phyloP scores from a whole-genome alignment of 2,888 invertebrate genomes.

The Steinernema scapterisci region DNA sequence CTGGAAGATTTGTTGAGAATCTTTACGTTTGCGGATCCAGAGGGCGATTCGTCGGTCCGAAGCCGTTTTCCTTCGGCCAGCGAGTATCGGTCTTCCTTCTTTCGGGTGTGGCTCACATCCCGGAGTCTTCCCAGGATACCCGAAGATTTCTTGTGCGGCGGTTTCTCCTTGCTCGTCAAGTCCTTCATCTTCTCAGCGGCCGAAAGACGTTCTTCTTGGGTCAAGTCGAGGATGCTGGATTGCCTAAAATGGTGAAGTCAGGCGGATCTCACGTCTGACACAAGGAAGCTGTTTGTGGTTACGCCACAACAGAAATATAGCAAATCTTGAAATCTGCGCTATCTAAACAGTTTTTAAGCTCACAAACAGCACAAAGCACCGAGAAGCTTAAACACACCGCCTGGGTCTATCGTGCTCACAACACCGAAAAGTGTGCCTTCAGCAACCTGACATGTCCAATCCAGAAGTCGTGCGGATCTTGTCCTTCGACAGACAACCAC shows the following conservation, averaged over 20 bases:
- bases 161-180: slow-evolving; percentile 43
- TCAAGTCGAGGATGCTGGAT: slow-evolving; percentile 55
- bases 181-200: slow-evolving; percentile 61
- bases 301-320: slow-evolving; percentile 7
- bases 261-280: background rate
- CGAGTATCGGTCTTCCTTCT: slow-evolving; percentile 42
- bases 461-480: slow-evolving; percentile 53
- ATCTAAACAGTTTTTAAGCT: background rate
- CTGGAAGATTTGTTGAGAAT: slow-evolving; percentile 34
- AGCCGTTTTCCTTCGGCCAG: slow-evolving; percentile 37
- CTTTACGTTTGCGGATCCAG: slow-evolving; percentile 9
- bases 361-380: slow-evolving; percentile 15
- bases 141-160: slow-evolving; percentile 55
- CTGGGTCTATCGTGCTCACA: background rate
- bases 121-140: slow-evolving; percentile 63
- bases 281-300: background rate
- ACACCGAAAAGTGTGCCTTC: slow-evolving; percentile 19
- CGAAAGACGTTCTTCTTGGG: slow-evolving; percentile 57
- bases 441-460: slow-evolving; percentile 50
- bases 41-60: slow-evolving; percentile 19
- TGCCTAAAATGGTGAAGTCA: slow-evolving; percentile 38
- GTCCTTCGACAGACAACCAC: slow-evolving; percentile 60
- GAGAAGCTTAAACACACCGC: background rate
- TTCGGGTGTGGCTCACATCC: slow-evolving; percentile 62
- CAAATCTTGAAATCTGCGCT: background rate